Evolutionary conservation across 2,888 invertebrate species (phyloP).

Genomic region (Priocnemis perturbator): DNA sequence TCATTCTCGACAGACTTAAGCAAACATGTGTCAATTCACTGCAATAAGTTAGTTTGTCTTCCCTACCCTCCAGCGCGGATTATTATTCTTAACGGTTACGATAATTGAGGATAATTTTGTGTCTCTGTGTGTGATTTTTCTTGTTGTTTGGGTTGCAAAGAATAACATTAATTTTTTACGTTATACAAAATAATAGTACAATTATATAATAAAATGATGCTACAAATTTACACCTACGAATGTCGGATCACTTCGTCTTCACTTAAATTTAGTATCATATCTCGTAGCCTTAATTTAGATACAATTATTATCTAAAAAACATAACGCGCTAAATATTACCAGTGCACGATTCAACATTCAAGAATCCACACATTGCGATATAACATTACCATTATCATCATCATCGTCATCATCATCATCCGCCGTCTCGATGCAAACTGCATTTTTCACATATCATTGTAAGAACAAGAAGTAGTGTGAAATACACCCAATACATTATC

Average conservation of each 20-base stretch:
- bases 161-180: conserved; percentile 7
- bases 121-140: conserved; percentile 3
- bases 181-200: conserved; percentile 27
- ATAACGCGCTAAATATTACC: conserved; percentile 27
- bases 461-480: conserved; percentile 35
- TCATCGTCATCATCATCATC: too few species aligned
- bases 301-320: conserved; percentile 27
- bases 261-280: conserved; percentile 13
- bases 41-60: too few species aligned
- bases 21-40: too few species aligned
- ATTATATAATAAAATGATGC: conserved; percentile 11
- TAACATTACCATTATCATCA: too few species aligned
- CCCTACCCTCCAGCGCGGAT: too few species aligned
- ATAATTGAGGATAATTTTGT: conserved; percentile 2
- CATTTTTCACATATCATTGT: conserved; percentile 4
- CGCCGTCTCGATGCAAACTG: too few species aligned
- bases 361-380: not conserved
- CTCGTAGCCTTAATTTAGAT: conserved; percentile 16
- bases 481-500: conserved; percentile 42
- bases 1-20: too few species aligned
- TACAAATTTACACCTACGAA: conserved; percentile 24
- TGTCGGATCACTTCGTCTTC: conserved; percentile 15
- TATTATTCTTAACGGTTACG: too few species aligned
- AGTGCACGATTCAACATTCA: conserved; percentile 8
- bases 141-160: conserved; percentile 14